Evolutionary conservation across 30 jellyfish, hydroid and myxozoan genomes (phyloP).

Genomic region (Pelagia noctiluca): DNA sequence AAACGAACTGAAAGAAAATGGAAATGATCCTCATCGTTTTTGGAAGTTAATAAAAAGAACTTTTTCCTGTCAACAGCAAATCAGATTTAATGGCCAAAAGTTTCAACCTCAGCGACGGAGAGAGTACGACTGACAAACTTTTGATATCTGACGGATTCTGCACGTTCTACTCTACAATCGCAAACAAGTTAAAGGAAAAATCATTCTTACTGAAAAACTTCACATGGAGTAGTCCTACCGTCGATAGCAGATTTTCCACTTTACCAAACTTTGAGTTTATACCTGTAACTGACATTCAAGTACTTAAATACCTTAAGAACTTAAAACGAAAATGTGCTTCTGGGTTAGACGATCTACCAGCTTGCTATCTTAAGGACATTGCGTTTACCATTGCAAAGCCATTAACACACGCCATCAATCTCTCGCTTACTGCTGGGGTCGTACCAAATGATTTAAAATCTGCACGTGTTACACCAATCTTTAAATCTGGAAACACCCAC

Average conservation of each 20-base stretch:
- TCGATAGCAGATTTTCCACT: conserved; percentile 7
- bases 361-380: conserved; percentile 49
- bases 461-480: conserved; percentile 64
- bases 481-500: conserved; percentile 43
- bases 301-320: conserved; percentile 28
- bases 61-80: conserved; percentile 39
- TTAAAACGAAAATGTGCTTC: conserved; percentile 29
- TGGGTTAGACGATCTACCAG: conserved; percentile 28
- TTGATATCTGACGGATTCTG: conserved; percentile 47
- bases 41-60: conserved; percentile 50
- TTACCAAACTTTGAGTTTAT: background rate
- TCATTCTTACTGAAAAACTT: conserved; percentile 40
- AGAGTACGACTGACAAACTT: conserved; percentile 8
- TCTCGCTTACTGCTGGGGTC: conserved; percentile 43
- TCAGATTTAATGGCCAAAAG: conserved; percentile 9
- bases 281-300: conserved; percentile 3
- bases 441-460: conserved; percentile 57
- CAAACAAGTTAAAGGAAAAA: conserved; percentile 29
- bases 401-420: conserved; percentile 53
- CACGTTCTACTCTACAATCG: conserved; percentile 35
- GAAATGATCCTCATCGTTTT: conserved; percentile 28
- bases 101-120: conserved; percentile 16
- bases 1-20: conserved; percentile 30
- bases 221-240: conserved; percentile 9
- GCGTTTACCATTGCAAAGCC: conserved; percentile 66